Evolutionary conservation across 2,113 vertebrate genomes (phyloP).

Genomic region (Nipponia nippon): DNA sequence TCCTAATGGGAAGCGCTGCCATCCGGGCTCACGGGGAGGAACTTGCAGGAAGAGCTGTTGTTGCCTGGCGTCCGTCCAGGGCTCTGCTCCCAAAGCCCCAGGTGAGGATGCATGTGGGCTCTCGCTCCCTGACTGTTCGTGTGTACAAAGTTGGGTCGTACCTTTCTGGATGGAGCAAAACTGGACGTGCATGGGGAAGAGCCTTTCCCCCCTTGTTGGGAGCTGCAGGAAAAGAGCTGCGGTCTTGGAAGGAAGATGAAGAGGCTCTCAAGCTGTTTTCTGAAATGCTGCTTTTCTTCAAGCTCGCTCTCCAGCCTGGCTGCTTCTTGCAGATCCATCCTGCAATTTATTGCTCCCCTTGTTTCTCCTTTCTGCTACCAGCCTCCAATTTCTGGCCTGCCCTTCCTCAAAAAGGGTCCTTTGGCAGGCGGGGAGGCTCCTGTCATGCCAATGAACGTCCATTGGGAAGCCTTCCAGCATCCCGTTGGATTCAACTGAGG

Average conservation of each 20-base stretch:
- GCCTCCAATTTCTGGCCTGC: not conserved
- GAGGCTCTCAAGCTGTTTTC: not conserved
- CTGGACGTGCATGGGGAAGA: rapidly evolving
- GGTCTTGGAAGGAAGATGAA: not conserved
- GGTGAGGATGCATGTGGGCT: not conserved
- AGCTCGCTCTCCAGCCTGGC: not conserved
- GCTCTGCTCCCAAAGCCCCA: not conserved
- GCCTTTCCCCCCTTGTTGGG: not conserved
- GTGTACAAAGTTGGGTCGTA: not conserved
- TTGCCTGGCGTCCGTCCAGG: not conserved
- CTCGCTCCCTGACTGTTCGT: not conserved
- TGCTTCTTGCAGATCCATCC: not conserved
- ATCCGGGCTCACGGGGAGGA: not conserved
- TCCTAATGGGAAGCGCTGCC: not conserved
- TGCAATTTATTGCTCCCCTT: not conserved
- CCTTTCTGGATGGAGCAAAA: not conserved
- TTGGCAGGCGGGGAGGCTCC: not conserved
- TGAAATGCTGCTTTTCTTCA: not conserved
- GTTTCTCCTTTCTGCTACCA: not conserved
- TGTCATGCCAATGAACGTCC: not conserved
- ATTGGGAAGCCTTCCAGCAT: not conserved
- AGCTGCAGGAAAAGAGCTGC: not conserved
- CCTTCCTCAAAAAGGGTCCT: not conserved
- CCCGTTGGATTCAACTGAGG: not conserved
- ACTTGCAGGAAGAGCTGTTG: not conserved